A percentile compares a stretch with the other conserved stretches of the same genome.
Conservation (phyloP, 2,797 vertebrate species). For the Onychomys torridus region DNA sequence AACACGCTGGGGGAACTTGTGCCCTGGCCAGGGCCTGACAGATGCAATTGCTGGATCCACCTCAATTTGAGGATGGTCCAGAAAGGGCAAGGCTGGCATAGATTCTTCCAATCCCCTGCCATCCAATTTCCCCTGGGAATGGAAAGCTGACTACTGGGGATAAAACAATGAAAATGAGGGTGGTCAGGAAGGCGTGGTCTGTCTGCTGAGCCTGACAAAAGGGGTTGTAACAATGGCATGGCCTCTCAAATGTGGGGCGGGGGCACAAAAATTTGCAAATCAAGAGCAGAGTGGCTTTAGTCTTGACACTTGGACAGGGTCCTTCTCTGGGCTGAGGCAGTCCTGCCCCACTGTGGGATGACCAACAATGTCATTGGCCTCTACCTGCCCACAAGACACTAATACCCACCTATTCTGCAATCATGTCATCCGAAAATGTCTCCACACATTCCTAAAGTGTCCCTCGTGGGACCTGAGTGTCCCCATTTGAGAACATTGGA, state of each 20-base stretch:
- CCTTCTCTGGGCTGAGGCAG: not conserved
- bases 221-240: not conserved
- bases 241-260: not conserved
- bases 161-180: not conserved
- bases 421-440: not conserved
- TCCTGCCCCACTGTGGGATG: not conserved
- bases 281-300: not conserved
- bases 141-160: slow-evolving; percentile 25
- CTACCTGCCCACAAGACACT: not conserved
- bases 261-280: not conserved
- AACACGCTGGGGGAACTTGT: slow-evolving; percentile 63
- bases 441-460: not conserved
- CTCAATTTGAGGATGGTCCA: slow-evolving; percentile 71
- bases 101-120: not conserved
- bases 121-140: slow-evolving; percentile 58
- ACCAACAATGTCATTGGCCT: not conserved
- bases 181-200: not conserved
- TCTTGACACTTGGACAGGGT: not conserved
- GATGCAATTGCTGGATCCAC: slow-evolving; percentile 73
- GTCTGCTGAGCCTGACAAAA: not conserved
- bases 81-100: not conserved
- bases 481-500: not conserved
- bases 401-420: not conserved
- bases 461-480: not conserved
- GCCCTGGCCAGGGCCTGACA: slow-evolving; percentile 69